Conservation (phyloP, 2,888 invertebrate species). For the Synergus laeviventris region DNA sequence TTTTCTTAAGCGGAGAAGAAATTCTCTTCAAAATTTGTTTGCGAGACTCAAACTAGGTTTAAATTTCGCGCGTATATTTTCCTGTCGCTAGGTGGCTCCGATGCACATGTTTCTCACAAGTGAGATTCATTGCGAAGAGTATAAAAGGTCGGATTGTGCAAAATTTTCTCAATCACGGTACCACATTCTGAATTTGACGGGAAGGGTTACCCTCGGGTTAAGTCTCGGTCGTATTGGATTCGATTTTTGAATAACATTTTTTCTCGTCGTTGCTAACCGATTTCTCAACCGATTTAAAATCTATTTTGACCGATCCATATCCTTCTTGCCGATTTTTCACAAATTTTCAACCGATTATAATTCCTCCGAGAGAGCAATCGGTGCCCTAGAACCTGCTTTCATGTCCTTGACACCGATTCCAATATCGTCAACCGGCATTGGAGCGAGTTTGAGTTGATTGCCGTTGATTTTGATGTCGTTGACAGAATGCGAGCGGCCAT, state of each 20-base stretch:
- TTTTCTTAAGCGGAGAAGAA: neutral
- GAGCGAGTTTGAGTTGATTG: slow-evolving; percentile 83
- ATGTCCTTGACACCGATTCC: slow-evolving; percentile 71
- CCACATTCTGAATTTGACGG: too few relatives aligned
- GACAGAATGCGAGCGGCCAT: slow-evolving; percentile 84
- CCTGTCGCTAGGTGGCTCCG: neutral
- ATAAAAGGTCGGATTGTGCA: neutral
- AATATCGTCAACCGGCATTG: slow-evolving; percentile 81
- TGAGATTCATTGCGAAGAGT: neutral
- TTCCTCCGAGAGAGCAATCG: slow-evolving; percentile 72
- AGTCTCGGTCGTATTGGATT: too few relatives aligned
- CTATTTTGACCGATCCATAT: neutral
- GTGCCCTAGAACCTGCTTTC: slow-evolving; percentile 72
- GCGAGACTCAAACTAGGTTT: neutral
- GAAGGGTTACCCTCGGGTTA: too few relatives aligned
- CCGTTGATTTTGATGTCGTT: slow-evolving; percentile 87
- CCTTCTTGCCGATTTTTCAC: neutral
- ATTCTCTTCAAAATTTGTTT: neutral
- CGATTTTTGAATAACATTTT: neutral
- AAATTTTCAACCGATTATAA: slow-evolving; percentile 58
- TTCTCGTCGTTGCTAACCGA: neutral
- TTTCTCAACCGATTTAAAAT: neutral
- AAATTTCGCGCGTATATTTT: neutral
- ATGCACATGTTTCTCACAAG: neutral
- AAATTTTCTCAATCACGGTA: too few relatives aligned